Evolutionary conservation across 2,888 invertebrate genomes (phyloP).

Genomic region (Fragum fragum): DNA sequence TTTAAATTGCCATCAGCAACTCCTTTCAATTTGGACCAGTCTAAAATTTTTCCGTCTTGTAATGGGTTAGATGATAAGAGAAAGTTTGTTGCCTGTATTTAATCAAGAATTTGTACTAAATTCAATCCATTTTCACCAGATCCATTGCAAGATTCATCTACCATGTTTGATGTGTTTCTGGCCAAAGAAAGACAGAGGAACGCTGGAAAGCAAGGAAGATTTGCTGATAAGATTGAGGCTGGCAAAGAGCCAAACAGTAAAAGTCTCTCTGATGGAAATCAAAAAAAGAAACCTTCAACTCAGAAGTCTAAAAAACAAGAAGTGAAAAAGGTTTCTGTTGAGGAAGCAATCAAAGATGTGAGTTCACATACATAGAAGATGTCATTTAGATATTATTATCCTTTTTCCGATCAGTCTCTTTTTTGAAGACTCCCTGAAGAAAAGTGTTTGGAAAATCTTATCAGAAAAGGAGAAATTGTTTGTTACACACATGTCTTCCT

Average conservation of each 20-base stretch:
- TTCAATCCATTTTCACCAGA: conserved; percentile 72
- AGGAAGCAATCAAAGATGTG: conserved; percentile 65
- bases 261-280: conserved; percentile 54
- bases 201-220: conserved; percentile 72
- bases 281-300: conserved; percentile 59
- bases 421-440: no score
- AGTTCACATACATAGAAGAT: no score
- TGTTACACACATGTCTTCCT: no score
- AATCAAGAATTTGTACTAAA: neutral
- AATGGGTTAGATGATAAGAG: no score
- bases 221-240: conserved; percentile 62
- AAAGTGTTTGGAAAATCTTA: no score
- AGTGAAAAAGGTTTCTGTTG: conserved; percentile 60
- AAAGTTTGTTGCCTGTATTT: neutral
- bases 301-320: conserved; percentile 56
- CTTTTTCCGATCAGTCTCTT: no score
- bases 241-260: conserved; percentile 60
- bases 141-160: conserved; percentile 83
- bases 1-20: no score
- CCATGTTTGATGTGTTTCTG: conserved; percentile 85
- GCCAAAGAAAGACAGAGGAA: conserved; percentile 73
- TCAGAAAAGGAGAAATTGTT: no score
- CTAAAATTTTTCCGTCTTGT: no score
- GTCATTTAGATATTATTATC: no score
- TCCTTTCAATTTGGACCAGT: no score